A percentile compares a stretch with the other conserved stretches of the same genome.
Conservation (phyloP, 2,888 invertebrate species). For the Diadegma fenestrale region DNA sequence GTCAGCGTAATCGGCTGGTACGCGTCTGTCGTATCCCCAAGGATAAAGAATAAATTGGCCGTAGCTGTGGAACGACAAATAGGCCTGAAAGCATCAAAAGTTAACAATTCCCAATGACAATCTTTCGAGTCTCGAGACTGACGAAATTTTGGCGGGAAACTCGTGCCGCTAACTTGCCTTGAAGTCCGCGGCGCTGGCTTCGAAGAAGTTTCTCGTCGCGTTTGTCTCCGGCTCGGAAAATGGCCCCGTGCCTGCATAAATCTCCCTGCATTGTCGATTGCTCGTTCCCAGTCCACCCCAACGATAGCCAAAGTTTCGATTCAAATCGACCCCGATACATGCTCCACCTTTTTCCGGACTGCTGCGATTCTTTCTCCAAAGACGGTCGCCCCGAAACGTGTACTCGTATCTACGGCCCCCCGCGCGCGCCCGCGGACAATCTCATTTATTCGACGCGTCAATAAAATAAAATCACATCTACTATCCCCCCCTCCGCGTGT, state of each 20-base stretch:
- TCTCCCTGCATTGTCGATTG: constrained; percentile 92
- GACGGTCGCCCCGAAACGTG: constrained; percentile 91
- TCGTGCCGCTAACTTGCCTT: constrained; percentile 73
- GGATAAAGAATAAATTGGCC: constrained; percentile 94
- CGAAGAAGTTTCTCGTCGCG: constrained; percentile 87
- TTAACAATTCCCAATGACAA: not conserved
- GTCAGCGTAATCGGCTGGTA: constrained; percentile 90
- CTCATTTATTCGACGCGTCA: not conserved
- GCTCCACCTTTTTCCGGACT: constrained; percentile 86
- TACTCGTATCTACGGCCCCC: constrained; percentile 92
- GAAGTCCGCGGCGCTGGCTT: constrained; percentile 83
- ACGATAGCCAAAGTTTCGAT: constrained; percentile 94
- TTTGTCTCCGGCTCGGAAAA: constrained; percentile 95
- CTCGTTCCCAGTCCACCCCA: constrained; percentile 96
- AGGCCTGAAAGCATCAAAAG: constrained; percentile 87
- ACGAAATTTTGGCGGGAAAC: constrained; percentile 1
- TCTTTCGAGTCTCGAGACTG: no score
- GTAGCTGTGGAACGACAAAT: constrained; percentile 93
- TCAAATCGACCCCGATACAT: constrained; percentile 93
- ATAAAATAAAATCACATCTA: not conserved
- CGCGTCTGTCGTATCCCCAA: constrained; percentile 92
- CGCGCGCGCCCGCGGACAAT: constrained; percentile 69
- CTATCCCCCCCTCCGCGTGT: not conserved
- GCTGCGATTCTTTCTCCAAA: constrained; percentile 93
- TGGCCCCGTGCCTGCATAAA: constrained; percentile 91